Base-by-base conservation (phyloP, 2,888 invertebrate genomes). In the Hoplodrina ambigua region DNA sequence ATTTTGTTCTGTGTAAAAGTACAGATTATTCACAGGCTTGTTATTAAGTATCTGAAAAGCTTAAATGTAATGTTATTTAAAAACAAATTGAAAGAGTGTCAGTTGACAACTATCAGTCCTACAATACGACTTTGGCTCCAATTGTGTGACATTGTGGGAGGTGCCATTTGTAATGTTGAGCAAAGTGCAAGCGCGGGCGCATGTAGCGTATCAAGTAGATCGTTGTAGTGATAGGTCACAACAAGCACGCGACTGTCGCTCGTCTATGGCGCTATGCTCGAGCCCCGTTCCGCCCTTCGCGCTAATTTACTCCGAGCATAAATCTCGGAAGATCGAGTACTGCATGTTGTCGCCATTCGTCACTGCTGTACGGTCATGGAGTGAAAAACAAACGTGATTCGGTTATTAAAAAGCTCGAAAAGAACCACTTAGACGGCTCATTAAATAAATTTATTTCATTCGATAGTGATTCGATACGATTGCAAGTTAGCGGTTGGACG, bases 341-440 rank as follows among this genome's bases (percentile, higher is more conserved):
- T 82, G 86, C 74, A 83, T 83, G 87, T 83, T 90, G 91, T 91
- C 88, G 87, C 88, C 88, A 92, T 93, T 91, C 90, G 91, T 93
- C 91, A 89, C 91, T 81, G 91, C 88, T 86, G 87, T 87, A 85
- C 86, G 85, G 79, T 85, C 85, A 82, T 85, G 83, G 80, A 81
- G 88, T 91, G 89, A 93, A 93, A 94, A 93, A 91, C 90, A 91
- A 93, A 93, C 93, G 93, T 93, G 94, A 92, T 94, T 92, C 87
- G 89, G 88, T 90, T 93, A 92, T 94, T 91, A 93, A 90, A 92
- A 90, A 87, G 89, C 89, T 89, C 89, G 92, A 90, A 91, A 89
- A 86, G 88, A 86, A 89, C 87, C 92, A 92, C 90, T 94, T 93
- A 92, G 89, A 91, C 83, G 91, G 88, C 88, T 92, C 93, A 94